Percentiles rank a stretch among this genome's conserved stretches.
Evolutionary conservation across 2,113 vertebrate species (phyloP).

Genomic region (Triplophysa dalaica): DNA sequence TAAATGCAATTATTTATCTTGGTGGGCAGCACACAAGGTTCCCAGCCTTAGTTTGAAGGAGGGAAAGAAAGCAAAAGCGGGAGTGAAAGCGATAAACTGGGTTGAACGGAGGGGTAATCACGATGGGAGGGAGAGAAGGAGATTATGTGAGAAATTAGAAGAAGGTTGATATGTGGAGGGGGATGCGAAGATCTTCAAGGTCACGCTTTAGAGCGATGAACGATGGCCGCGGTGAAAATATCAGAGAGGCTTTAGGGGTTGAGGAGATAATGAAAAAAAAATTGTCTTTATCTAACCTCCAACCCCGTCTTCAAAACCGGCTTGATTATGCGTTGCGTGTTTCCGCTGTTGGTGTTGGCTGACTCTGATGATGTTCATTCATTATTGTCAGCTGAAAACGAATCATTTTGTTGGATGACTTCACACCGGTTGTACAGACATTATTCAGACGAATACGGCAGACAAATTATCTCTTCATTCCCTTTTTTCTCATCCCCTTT

Average conservation of each 20-base stretch:
- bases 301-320: conserved; percentile 11
- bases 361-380: conserved; percentile 46
- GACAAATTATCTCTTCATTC: conserved; percentile 41
- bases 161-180: neutral
- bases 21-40: neutral
- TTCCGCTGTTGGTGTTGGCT: conserved; percentile 41
- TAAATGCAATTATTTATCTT: no score
- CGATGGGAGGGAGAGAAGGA: neutral
- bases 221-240: conserved; percentile 51
- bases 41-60: neutral
- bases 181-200: conserved; percentile 56
- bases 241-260: conserved; percentile 49
- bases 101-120: conserved; percentile 47
- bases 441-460: conserved; percentile 8
- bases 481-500: neutral
- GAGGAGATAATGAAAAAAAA: conserved; percentile 63
- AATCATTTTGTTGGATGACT: conserved; percentile 47
- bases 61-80: conserved; percentile 27
- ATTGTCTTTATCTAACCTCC: conserved; percentile 41
- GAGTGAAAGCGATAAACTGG: conserved; percentile 38
- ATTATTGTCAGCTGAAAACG: conserved; percentile 50
- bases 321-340: conserved; percentile 25
- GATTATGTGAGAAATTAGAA: conserved; percentile 8
- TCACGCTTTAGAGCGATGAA: conserved; percentile 53
- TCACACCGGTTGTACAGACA: conserved; percentile 34